Percentiles rank a stretch among this genome's conserved stretches.
Conservation (phyloP, 2,888 invertebrate species). For the Drosophila mimetica region DNA sequence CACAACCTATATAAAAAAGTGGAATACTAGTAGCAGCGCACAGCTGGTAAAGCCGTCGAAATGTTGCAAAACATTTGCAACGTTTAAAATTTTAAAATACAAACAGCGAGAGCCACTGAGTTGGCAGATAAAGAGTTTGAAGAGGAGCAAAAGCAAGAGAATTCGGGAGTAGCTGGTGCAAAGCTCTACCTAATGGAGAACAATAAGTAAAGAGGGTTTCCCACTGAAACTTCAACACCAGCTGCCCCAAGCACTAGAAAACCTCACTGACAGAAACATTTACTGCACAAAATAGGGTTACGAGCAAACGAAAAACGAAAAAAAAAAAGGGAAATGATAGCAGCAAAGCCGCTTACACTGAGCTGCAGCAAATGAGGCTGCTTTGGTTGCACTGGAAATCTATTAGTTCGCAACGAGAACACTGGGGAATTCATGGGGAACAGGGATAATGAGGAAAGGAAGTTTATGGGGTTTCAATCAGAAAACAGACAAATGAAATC, state of each 20-base stretch:
- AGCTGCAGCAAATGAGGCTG: conserved; percentile 35
- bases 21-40: conserved; percentile 38
- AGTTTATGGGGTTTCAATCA: conserved; percentile 14
- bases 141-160: neutral
- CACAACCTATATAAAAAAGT: conserved; percentile 33
- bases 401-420: conserved; percentile 14
- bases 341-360: conserved; percentile 31
- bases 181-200: conserved; percentile 39
- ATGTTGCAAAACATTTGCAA: conserved; percentile 62
- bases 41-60: conserved; percentile 68
- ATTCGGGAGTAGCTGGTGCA: conserved; percentile 1
- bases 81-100: conserved; percentile 45
- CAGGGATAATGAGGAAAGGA: conserved; percentile 13
- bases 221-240: conserved; percentile 15
- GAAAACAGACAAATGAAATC: neutral
- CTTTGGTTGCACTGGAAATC: conserved; percentile 20
- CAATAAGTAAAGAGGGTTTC: conserved; percentile 33
- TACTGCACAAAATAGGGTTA: conserved; percentile 30
- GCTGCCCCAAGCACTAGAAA: conserved; percentile 28
- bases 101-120: conserved; percentile 15
- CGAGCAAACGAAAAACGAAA: neutral
- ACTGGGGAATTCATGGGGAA: neutral
- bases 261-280: conserved; percentile 37
- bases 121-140: neutral
- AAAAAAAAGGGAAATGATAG: conserved; percentile 4